Evolutionary conservation across 2,888 invertebrate species (phyloP), one percentile per base, ranked within the genome.

Genomic region (Cactoblastis cactorum): DNA sequence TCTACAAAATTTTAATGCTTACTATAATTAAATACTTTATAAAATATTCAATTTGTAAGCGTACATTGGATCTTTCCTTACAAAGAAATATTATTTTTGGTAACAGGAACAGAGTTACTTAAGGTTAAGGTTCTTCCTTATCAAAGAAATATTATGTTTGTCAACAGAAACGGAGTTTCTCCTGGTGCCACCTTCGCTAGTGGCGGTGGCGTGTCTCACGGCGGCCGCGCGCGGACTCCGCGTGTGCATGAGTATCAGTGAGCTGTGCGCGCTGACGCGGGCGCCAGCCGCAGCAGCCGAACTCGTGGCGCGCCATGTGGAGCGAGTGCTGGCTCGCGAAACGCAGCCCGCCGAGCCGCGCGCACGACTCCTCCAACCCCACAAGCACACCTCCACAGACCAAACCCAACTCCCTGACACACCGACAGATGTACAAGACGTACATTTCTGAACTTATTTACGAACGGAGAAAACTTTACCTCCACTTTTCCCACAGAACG

Each of bases 161-260:
- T 77, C 65, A 58, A 78, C 92, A 94, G 95, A 95, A 79, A 92
- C 94, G n/a, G 92, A 92, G 61, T 92, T 95, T 68, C 92, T 94
- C 56, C 90, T 92, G 70, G 93, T 93, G 51, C 92, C 93, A 9
- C 93, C 95, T 19, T 95, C 95, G 0, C 69, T 94, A 69, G 91
- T 94, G 14, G 94, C 94, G 0, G 91, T 92, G 8, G 93, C 94
- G 4, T 93, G 94, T 69, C 90, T 95, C 50, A 91, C 92, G 38
- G 93, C 94, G 0, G 94, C 94, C 0, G 91, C 93, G 8, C 90
- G 92, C 8, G 94, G 94, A 0, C 67, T 93, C 52, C 81, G 86
- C 9, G 85, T 88, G 35, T 72, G 78, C 52, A 79, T 88, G 90
- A 68, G 91, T 57, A 63, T 87, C 74, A 74, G 69, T 60, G 83